Evolutionary conservation across 1,140 invertebrate species (phyloP), one percentile per base, ranked within the genome.

Genomic region (Drosophila nigromelanica): DNA sequence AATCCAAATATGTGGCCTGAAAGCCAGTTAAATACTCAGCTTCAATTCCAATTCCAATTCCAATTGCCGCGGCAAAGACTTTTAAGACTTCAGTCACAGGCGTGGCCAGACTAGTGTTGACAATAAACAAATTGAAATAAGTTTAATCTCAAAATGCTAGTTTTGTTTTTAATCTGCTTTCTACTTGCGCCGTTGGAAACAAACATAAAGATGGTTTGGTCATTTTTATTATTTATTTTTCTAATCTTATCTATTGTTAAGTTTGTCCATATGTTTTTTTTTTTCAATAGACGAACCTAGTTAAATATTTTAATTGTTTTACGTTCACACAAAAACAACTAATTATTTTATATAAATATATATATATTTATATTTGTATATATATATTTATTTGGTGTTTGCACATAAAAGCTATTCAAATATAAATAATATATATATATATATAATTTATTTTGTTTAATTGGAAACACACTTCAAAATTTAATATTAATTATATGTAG

Each of bases 11-110:
- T 39, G 21, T 35, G 33, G 42, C 62, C 27, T 27, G 39, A 45
- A 72, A 72, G 21, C 33, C 39, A 67, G 45, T 40, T 52, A 21
- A 52, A 67, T 56, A 42, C 52, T 24, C 45, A 40, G 75, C 79
- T 82, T 71, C 40, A 82, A 75, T 71, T 76, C 63, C 54, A 48
- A 43, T 71, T 59, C 21, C 33, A 40, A 59, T 61, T 43, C 14
- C 42, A 40, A 27, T 50, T 50, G 21, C 62, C 30, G 5, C 18
- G 12, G 18, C n/a, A 58, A 50, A 70, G 10, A 64, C 15, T 45
- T 71, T 50, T n/a, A 10, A 27, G 24, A 56, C 8, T 47, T 43
- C 6, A n/a, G 33, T 11, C 10, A 74, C 45, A 66, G 72, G 12
- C 52, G 18, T 40, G 60, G 43, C 48, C 68, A 73, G 69, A 56